These are phyloP conservation scores for Corbicula japonica DNA, from an alignment of 2,888 invertebrate genomes.

Conservation along the genomic window DNA sequence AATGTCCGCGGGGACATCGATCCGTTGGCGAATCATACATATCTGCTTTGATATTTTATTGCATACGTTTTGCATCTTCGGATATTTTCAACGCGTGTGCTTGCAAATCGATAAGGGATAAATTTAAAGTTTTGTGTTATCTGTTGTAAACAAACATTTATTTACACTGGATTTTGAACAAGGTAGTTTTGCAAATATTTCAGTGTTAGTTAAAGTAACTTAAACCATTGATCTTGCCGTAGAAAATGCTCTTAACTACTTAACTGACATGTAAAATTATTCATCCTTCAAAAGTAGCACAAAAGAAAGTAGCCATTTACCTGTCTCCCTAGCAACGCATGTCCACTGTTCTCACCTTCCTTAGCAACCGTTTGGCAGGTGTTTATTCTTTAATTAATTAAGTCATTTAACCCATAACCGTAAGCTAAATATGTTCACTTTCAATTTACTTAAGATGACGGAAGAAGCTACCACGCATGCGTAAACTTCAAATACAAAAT, in stretches of 20 bases:
- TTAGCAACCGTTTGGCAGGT: constrained; percentile 45
- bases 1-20: too few species aligned
- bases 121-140: too few species aligned
- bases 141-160: too few species aligned
- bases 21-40: too few species aligned
- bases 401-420: constrained; percentile 44
- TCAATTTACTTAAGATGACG: constrained; percentile 15
- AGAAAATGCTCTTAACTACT: neutral
- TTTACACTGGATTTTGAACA: too few species aligned
- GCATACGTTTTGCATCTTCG: too few species aligned
- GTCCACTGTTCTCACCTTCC: constrained; percentile 50
- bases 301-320: constrained; percentile 25
- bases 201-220: neutral
- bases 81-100: too few species aligned
- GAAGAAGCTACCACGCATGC: constrained; percentile 47
- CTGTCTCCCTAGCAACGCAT: constrained; percentile 43
- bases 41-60: too few species aligned
- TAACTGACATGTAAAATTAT: constrained; percentile 19
- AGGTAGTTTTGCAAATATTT: too few species aligned
- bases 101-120: too few species aligned
- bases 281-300: constrained; percentile 1
- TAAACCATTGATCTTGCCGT: neutral
- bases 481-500: constrained; percentile 24
- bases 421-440: constrained; percentile 34
- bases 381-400: constrained; percentile 36